A percentile compares a stretch with the other conserved stretches of the same genome.
Evolutionary conservation across 2,888 invertebrate genomes (phyloP).

Genomic region (Gnatocerus cornutus): DNA sequence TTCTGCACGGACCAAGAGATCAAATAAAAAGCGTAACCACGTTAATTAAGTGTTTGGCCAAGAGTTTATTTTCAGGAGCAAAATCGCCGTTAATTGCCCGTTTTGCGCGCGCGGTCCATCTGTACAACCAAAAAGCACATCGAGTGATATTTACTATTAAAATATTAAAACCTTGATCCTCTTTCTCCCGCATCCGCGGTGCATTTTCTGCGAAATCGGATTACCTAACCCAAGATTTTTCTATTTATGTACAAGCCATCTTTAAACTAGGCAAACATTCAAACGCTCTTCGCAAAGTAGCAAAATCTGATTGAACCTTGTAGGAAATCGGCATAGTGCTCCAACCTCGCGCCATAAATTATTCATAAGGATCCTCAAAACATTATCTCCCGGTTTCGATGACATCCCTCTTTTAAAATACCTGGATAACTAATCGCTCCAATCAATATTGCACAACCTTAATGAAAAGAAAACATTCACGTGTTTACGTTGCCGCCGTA

Average conservation of each 20-base stretch:
- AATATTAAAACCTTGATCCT: too few relatives aligned
- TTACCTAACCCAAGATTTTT: conserved; percentile 1
- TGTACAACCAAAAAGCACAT: too few relatives aligned
- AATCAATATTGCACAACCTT: conserved; percentile 51
- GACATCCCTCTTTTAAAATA: conserved; percentile 39
- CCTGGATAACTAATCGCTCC: conserved; percentile 45
- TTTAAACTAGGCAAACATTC: conserved; percentile 43
- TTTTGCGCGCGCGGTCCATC: too few relatives aligned
- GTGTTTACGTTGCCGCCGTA: conserved; percentile 42
- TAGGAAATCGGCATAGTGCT: conserved; percentile 40
- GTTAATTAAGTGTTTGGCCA: too few relatives aligned
- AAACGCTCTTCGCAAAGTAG: conserved; percentile 43
- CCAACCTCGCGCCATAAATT: conserved; percentile 59
- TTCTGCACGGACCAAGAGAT: too few relatives aligned
- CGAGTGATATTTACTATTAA: too few relatives aligned
- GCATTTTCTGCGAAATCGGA: conserved; percentile 9
- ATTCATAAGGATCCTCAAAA: conserved; percentile 60
- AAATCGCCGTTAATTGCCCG: too few relatives aligned
- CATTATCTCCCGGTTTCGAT: conserved; percentile 59
- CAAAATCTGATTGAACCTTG: conserved; percentile 45
- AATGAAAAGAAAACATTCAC: conserved; percentile 54
- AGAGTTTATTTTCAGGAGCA: too few relatives aligned
- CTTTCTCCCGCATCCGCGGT: neutral
- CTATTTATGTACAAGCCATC: conserved; percentile 11
- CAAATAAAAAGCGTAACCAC: too few relatives aligned